A percentile compares a stretch with the other conserved stretches of the same genome.
phyloP scores from a whole-genome alignment of 2,888 invertebrate genomes.

The Hypselothyrea guttata region DNA sequence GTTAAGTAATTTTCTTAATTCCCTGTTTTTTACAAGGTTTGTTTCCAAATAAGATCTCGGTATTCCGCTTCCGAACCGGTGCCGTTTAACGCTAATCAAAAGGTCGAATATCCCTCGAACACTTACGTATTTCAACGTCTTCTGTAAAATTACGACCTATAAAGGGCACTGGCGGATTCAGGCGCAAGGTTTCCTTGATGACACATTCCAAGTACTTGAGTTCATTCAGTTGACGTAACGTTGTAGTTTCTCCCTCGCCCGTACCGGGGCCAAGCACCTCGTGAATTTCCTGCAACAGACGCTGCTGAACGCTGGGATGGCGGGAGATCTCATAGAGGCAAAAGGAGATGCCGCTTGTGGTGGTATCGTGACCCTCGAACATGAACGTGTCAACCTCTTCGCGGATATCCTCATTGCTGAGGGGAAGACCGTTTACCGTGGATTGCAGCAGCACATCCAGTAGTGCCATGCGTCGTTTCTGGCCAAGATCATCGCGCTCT shows the following conservation, averaged over 20 bases:
- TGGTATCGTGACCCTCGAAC: conserved; percentile 83
- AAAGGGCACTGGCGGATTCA: conserved; percentile 86
- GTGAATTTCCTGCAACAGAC: conserved; percentile 71
- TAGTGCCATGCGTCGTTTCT: conserved; percentile 85
- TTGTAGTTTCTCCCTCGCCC: conserved; percentile 36
- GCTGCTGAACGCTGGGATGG: conserved; percentile 71
- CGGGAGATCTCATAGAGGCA: conserved; percentile 74
- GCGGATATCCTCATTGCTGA: conserved; percentile 85
- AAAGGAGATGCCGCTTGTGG: conserved; percentile 78
- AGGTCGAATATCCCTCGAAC: background rate
- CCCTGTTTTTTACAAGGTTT: no score
- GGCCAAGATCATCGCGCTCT: conserved; percentile 79
- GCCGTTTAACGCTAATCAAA: no score
- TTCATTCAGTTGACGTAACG: conserved; percentile 68
- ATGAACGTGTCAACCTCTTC: conserved; percentile 88
- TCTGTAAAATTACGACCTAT: conserved; percentile 84
- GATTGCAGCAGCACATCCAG: conserved; percentile 86
- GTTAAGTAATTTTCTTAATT: no score
- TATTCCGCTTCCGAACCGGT: no score
- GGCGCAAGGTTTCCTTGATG: conserved; percentile 86
- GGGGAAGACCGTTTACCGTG: conserved; percentile 83
- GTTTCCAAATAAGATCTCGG: no score
- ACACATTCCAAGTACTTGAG: conserved; percentile 84
- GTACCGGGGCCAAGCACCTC: conserved; percentile 65
- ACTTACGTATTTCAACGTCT: conserved; percentile 84